Evolutionary conservation across 2,797 vertebrate genomes (phyloP).

Genomic region (Melanotaenia boesemani): DNA sequence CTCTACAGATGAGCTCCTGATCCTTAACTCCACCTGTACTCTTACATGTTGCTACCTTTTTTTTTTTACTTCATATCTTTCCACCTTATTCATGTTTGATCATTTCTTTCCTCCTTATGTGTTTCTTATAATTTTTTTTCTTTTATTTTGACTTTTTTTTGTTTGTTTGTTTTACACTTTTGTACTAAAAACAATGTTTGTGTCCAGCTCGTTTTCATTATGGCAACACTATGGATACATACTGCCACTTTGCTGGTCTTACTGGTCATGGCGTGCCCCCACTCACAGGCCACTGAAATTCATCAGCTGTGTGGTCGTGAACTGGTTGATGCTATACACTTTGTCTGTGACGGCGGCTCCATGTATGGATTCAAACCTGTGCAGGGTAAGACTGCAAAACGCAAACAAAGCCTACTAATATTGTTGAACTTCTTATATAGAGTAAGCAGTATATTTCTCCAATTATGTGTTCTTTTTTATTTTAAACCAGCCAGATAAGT

Average conservation of each 20-base stretch:
- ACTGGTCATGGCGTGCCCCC: conserved; percentile 63
- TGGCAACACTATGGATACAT: conserved; percentile 87
- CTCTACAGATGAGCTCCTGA: too few relatives aligned
- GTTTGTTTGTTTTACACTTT: too few relatives aligned
- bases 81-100: not conserved
- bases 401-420: not conserved
- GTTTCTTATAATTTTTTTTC: not conserved
- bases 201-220: conserved; percentile 79
- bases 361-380: conserved; percentile 71
- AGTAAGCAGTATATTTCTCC: not conserved
- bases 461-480: not conserved
- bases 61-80: not conserved
- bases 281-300: conserved; percentile 55
- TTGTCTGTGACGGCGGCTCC: conserved; percentile 84
- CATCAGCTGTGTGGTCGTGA: conserved; percentile 87
- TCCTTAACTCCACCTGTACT: not conserved
- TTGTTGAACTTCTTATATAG: too few relatives aligned
- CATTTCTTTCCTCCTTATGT: not conserved
- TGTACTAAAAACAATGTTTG: not conserved
- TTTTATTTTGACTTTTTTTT: too few relatives aligned
- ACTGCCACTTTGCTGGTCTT: conserved; percentile 79
- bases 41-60: not conserved
- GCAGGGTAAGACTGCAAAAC: conserved; percentile 73
- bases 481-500: conserved; percentile 18
- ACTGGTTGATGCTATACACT: conserved; percentile 87